Evolutionary conservation across 2,797 vertebrate species (phyloP), one percentile per base, ranked within the genome.

Genomic region (Orestias chungarensis): DNA sequence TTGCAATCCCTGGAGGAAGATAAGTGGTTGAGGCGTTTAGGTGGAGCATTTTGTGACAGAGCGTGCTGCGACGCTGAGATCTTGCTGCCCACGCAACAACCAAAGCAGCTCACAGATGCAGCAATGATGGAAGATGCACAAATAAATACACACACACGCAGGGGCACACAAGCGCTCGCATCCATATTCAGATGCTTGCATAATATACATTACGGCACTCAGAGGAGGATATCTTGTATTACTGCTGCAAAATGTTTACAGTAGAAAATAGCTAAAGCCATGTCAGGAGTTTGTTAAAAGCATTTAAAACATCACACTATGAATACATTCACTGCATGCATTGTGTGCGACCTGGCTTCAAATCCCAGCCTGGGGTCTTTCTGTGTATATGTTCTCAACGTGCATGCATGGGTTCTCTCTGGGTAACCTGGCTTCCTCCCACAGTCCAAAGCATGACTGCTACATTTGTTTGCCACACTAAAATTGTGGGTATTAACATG

Each of bases 1-100:
- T 77, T 74, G 77, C 87, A 85, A 84, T 79, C 82, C 81, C 80
- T 67, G 12, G 80, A 69, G 81, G 81, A 78, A 79, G 85, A 89
- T 86, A 80, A 87, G 86, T 70, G 47, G 82, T 35, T 18, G 73
- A 78, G 80, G 79, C 73, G 64, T 86, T 86, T 77, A 83, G 81
- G 78, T 83, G 86, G 75, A 82, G 87, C 74, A 1, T 67, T 87
- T 83, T 79, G 78, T 77, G 83, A 83, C 82, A 75, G 82, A 74
- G 76, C 20, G 50, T 43, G 71, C 40, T 44, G 82, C 14, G 54
- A 82, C 55, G 86, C 78, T 35, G 75, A 80, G 82, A 79, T 86
- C 79, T 33, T 72, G 5, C 75, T 71, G 83, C 82, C 86, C 80
- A 86, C 80, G 64, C 84, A 73, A 10, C 38, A 73, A 75, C 15